Evolutionary conservation across 2,797 vertebrate genomes (phyloP).

Genomic region (Lycodopsis pacificus): DNA sequence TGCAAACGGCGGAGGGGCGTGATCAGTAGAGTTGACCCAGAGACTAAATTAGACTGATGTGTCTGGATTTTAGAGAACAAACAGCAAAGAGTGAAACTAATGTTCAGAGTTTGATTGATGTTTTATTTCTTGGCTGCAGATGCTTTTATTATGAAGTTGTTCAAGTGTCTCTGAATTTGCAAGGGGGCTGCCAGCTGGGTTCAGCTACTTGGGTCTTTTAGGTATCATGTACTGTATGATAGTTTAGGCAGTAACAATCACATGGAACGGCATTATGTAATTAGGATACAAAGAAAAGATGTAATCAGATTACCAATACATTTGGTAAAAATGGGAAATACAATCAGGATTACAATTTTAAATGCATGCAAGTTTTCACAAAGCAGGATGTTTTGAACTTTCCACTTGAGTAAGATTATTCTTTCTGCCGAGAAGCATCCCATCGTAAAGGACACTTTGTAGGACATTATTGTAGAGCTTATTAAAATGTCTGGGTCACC

Average conservation of each 20-base stretch:
- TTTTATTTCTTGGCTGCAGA: neutral
- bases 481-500: neutral
- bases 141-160: neutral
- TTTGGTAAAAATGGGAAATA: neutral
- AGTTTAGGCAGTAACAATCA: neutral
- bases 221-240: neutral
- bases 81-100: neutral
- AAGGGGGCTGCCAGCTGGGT: neutral
- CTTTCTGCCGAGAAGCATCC: neutral
- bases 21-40: constrained; percentile 69
- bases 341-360: neutral
- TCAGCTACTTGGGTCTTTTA: neutral
- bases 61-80: constrained; percentile 20
- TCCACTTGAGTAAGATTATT: too few species aligned
- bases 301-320: neutral
- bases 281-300: neutral
- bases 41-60: constrained; percentile 41
- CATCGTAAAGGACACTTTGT: neutral
- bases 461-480: neutral
- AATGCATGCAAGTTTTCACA: neutral
- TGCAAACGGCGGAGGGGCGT: constrained; percentile 54
- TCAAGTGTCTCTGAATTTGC: neutral
- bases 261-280: neutral
- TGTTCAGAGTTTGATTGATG: neutral
- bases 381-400: too few species aligned